These are phyloP conservation scores for Hyperopisus bebe DNA, from an alignment of 2,113 vertebrate genomes.

Conservation along the genomic window DNA sequence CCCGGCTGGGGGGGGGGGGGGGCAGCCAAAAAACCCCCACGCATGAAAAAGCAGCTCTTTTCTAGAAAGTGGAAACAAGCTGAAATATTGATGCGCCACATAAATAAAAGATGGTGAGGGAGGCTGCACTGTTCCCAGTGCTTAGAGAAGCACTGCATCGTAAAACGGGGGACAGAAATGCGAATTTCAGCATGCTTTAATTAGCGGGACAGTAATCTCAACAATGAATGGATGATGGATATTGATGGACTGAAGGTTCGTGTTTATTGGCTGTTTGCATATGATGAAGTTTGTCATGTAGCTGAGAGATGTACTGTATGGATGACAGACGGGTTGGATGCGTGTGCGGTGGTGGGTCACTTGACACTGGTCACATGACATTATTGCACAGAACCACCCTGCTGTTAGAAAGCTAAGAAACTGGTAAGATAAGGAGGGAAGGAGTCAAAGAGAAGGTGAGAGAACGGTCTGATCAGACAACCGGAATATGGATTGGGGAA, in stretches of 20 bases:
- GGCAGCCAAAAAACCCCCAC: background rate
- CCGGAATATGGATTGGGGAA: background rate
- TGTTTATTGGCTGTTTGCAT: background rate
- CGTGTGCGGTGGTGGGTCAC: background rate
- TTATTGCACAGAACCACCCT: background rate
- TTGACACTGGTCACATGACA: background rate
- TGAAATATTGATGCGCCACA: background rate
- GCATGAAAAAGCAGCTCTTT: background rate
- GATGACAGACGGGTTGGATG: background rate
- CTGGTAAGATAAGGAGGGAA: background rate
- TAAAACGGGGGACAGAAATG: background rate
- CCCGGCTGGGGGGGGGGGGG: background rate
- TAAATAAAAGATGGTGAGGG: slow-evolving; percentile 12
- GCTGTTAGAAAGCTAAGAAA: background rate
- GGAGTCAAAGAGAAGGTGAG: background rate
- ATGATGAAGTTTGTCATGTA: background rate
- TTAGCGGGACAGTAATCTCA: background rate
- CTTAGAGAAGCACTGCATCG: background rate
- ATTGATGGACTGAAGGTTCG: background rate
- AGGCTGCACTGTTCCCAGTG: background rate
- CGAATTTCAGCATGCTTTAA: background rate
- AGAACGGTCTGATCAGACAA: background rate
- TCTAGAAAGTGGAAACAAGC: slow-evolving; percentile 1
- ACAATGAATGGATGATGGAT: background rate
- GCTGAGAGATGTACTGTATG: background rate